Base-by-base conservation (phyloP, 2,113 vertebrate genomes). In the Hydrolagus affinis region DNA sequence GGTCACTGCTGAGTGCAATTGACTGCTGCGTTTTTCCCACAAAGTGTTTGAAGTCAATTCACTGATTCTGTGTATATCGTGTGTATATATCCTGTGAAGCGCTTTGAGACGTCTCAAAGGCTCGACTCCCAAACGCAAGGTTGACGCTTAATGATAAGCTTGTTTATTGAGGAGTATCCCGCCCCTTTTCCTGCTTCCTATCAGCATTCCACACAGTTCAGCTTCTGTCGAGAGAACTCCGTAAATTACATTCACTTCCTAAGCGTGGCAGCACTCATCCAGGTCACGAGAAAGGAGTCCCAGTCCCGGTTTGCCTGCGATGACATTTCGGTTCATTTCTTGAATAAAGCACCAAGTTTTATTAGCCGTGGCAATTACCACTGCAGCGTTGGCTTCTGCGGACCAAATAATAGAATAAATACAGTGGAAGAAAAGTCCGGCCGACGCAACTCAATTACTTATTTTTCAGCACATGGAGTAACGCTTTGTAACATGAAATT, bases 401-500 rank as follows among this genome's bases (percentile, higher is more conserved):
- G 78, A 17, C 28, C 78, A 83, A 83, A 83, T 83, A 83, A 83
- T 66, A 83, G 77, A 83, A 59, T 62, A 83, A 83, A 66, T 83
- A 68, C 78, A 25, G 60, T 68, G 60, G 62, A 68, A 66, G 15
- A 30, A 83, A 78, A 66, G 60, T 83, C 25, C 66, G 78, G 25
- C 25, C 66, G 62, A 66, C 66, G 60, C 66, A 28, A 83, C 78
- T 83, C 78, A 83, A 83, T 83, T 83, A 83, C 78, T 83, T 60
- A 83, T 28, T 66, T 68, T 62, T 68, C 78, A 32, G 62, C 78
- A 83, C 62, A 83, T 66, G 60, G 64, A 17, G 15, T 15, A 68
- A 83, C 78, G 66, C 62, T 83, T 83, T 83, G 78, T 25, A 83
- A 83, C 30, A 30, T 83, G 78, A 83, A 83, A 83, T 83, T 83